These are phyloP conservation scores for Sander lucioperca DNA, from an alignment of 2,113 vertebrate species.

Conservation along the genomic window DNA sequence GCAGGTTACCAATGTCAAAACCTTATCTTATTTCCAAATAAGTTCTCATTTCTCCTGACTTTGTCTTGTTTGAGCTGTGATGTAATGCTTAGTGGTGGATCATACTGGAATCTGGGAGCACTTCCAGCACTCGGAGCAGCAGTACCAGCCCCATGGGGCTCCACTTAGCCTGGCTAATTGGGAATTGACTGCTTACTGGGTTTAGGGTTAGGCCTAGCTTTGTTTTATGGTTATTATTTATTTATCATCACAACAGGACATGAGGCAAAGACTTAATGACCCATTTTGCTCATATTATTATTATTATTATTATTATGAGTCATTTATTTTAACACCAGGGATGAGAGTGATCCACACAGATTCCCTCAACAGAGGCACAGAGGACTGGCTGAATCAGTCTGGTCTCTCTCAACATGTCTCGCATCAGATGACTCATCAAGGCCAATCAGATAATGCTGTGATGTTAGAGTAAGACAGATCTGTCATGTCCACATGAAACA, in stretches of 20 bases:
- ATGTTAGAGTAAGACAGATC: no score
- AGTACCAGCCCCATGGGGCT: slow-evolving; percentile 11
- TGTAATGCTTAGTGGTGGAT: background rate
- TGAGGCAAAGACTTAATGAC: slow-evolving; percentile 10
- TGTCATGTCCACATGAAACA: no score
- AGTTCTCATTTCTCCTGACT: background rate
- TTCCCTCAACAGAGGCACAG: background rate
- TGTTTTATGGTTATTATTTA: slow-evolving; percentile 32
- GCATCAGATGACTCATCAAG: no score
- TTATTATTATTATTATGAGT: background rate
- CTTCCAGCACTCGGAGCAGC: slow-evolving; percentile 23
- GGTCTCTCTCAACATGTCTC: no score
- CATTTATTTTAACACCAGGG: background rate
- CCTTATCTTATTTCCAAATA: background rate
- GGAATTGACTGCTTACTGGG: background rate
- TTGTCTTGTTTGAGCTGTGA: background rate
- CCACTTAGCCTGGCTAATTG: slow-evolving; percentile 19
- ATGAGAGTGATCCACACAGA: background rate
- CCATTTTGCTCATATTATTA: background rate
- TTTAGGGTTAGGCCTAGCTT: slow-evolving; percentile 11
- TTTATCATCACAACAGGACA: slow-evolving; percentile 33
- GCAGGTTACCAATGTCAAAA: no score
- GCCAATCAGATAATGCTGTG: no score
- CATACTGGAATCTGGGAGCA: background rate
- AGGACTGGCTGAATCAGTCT: no score